phyloP scores from a whole-genome alignment of 2,113 vertebrate genomes.

The Ochotona curzoniae region DNA sequence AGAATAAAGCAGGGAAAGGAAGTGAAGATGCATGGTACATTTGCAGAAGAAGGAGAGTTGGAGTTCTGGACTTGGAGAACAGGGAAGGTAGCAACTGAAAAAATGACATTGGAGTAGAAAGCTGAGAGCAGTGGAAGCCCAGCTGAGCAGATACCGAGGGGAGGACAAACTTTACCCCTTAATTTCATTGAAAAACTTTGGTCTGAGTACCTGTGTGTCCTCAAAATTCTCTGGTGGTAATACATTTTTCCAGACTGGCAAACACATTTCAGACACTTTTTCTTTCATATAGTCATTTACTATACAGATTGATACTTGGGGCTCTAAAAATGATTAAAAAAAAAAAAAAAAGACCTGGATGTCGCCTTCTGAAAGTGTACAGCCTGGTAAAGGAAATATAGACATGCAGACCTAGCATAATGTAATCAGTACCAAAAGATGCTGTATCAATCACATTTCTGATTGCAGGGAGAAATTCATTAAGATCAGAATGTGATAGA shows the following conservation, averaged over 20 bases:
- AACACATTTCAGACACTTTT: constrained; percentile 30
- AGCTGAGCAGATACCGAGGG: not conserved
- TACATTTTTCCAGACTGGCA: not conserved
- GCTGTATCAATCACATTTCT: not conserved
- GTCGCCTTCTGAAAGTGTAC: constrained; percentile 38
- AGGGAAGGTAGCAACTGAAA: not conserved
- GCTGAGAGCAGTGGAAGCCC: not conserved
- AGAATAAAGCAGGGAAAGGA: not conserved
- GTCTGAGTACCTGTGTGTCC: not conserved
- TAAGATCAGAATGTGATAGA: not conserved
- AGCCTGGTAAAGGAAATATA: not conserved
- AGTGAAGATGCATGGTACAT: not conserved
- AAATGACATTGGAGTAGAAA: not conserved
- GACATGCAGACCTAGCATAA: not conserved
- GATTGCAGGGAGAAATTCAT: constrained; percentile 23
- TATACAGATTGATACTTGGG: not conserved
- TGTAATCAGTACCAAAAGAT: constrained; percentile 1
- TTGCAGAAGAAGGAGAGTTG: not conserved
- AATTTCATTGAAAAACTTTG: not conserved
- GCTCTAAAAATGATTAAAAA: constrained; percentile 16
- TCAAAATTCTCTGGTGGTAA: not conserved
- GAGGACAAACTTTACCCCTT: not conserved
- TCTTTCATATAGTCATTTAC: constrained; percentile 56
- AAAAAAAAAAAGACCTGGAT: not conserved
- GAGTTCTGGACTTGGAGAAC: not conserved